Conservation (phyloP, 2,888 invertebrate species). For the Alloplasta piceator region DNA sequence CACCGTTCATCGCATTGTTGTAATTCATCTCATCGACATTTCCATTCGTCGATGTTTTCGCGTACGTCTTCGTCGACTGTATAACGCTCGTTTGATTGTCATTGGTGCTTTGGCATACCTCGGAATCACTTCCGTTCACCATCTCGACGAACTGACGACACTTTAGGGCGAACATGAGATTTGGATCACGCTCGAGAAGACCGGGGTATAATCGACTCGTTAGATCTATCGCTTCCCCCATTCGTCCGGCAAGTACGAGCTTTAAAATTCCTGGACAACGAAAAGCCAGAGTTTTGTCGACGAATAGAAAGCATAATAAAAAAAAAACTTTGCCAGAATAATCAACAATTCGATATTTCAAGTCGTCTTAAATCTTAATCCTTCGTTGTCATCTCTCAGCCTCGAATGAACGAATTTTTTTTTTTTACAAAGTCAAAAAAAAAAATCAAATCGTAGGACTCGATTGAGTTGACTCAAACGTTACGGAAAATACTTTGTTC, state of each 20-base stretch:
- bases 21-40: constrained; percentile 85
- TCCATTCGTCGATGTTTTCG: constrained; percentile 77
- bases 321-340: not conserved
- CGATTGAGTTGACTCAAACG: too few species aligned
- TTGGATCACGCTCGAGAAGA: constrained; percentile 95
- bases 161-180: constrained; percentile 97
- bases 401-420: too few species aligned
- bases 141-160: constrained; percentile 99
- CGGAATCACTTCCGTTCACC: constrained; percentile 96
- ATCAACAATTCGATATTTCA: too few species aligned
- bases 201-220: constrained; percentile 96
- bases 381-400: too few species aligned
- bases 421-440: too few species aligned
- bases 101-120: constrained; percentile 83
- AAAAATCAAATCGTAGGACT: too few species aligned
- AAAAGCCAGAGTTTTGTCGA: constrained; percentile 12
- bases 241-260: constrained; percentile 95
- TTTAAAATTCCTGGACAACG: constrained; percentile 92
- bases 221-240: constrained; percentile 97
- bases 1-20: constrained; percentile 84
- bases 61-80: constrained; percentile 88
- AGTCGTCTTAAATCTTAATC: too few species aligned
- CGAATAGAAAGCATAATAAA: not conserved
- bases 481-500: too few species aligned
- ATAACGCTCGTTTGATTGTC: constrained; percentile 90